A percentile compares a stretch with the other conserved stretches of the same genome.
phyloP scores from a whole-genome alignment of 2,113 vertebrate species.

The Actenoides hombroni region DNA sequence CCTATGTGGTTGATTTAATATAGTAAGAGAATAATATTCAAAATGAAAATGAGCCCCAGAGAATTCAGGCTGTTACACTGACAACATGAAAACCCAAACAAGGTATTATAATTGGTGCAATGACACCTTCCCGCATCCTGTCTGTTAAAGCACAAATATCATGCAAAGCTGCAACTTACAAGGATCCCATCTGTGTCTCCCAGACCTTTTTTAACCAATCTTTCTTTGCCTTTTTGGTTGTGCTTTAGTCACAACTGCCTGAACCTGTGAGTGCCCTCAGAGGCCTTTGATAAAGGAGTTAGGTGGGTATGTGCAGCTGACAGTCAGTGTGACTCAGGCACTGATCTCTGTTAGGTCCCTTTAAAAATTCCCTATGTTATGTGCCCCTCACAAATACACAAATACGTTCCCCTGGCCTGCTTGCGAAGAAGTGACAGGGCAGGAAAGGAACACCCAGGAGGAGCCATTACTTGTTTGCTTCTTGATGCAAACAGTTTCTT shows the following conservation, averaged over 20 bases:
- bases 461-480: conserved; percentile 1
- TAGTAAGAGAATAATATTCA: background rate
- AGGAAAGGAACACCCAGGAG: conserved; percentile 41
- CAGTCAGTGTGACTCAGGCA: accelerated
- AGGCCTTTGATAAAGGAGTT: background rate
- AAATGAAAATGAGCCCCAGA: background rate
- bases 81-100: background rate
- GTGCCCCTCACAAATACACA: background rate
- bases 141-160: background rate
- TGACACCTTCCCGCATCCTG: background rate
- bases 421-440: background rate
- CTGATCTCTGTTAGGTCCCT: background rate
- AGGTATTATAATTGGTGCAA: background rate
- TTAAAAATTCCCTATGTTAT: background rate
- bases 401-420: background rate
- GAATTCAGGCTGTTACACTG: background rate
- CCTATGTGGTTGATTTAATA: background rate
- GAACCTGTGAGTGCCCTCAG: background rate
- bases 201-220: accelerated
- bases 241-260: background rate
- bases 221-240: background rate
- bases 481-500: conserved; percentile 28
- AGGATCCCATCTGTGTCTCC: background rate
- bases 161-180: background rate
- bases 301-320: background rate